A percentile compares a stretch with the other conserved stretches of the same genome.
phyloP scores from a whole-genome alignment of 2,888 invertebrate species.

The Clanis bilineata region DNA sequence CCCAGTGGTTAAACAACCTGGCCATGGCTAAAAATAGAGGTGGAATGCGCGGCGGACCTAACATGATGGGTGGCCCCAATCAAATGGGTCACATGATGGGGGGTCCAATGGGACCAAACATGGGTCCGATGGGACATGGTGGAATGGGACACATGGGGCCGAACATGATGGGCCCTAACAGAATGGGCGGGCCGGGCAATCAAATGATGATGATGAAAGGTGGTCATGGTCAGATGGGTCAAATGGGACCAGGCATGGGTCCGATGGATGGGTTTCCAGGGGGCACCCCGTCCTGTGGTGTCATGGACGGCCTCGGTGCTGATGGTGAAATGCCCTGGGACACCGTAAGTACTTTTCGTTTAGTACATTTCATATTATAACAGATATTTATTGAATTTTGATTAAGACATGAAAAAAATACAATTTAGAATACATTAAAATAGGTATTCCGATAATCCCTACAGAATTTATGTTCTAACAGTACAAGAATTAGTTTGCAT shows the following conservation, averaged over 20 bases:
- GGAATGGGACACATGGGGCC: constrained; percentile 78
- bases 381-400: no score
- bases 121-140: constrained; percentile 73
- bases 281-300: constrained; percentile 82
- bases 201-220: constrained; percentile 81
- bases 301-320: constrained; percentile 83
- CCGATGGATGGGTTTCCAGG: constrained; percentile 82
- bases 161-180: constrained; percentile 75
- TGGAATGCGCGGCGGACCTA: constrained; percentile 80
- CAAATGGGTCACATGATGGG: constrained; percentile 79
- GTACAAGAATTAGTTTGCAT: no score
- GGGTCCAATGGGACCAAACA: constrained; percentile 74
- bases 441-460: no score
- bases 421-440: no score
- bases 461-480: no score
- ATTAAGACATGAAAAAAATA: no score
- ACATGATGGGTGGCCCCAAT: constrained; percentile 78
- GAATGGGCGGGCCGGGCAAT: constrained; percentile 71
- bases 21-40: constrained; percentile 89
- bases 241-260: constrained; percentile 73
- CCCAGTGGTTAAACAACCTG: constrained; percentile 90
- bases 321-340: constrained; percentile 83
- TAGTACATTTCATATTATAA: constrained; percentile 14
- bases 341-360: constrained; percentile 63
- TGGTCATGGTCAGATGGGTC: constrained; percentile 72